phyloP scores from a whole-genome alignment of 2,888 invertebrate genomes.

The Parasteatoda lunata region DNA sequence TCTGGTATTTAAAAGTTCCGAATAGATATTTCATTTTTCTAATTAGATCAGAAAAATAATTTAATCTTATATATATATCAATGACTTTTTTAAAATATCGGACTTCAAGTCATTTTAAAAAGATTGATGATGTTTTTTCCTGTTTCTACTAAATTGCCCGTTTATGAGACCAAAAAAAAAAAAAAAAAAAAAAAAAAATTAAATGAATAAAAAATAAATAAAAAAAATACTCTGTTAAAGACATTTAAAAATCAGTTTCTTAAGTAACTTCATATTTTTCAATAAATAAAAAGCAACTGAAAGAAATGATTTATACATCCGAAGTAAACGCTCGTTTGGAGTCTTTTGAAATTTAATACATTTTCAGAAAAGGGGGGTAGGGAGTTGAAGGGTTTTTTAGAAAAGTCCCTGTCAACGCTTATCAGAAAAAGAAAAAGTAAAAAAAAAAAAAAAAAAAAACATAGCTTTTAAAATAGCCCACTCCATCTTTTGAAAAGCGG shows the following conservation, averaged over 20 bases:
- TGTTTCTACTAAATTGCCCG: too few species aligned
- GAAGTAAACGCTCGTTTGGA: neutral
- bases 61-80: too few species aligned
- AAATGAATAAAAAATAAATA: too few species aligned
- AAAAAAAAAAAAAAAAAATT: neutral
- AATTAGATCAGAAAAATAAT: too few species aligned
- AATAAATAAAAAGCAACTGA: neutral
- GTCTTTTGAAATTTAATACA: constrained; percentile 1
- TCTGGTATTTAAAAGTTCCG: too few species aligned
- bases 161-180: too few species aligned
- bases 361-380: neutral
- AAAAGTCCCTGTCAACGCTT: neutral
- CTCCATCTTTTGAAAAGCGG: constrained; percentile 6
- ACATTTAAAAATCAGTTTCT: neutral
- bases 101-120: too few species aligned
- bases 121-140: too few species aligned
- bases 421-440: neutral
- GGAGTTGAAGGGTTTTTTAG: neutral
- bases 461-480: constrained; percentile 9
- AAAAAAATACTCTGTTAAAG: neutral
- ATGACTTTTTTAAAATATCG: too few species aligned
- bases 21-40: too few species aligned
- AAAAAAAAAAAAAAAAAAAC: neutral
- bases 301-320: neutral
- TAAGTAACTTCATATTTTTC: neutral